A percentile compares a stretch with the other conserved stretches of the same genome.
These are phyloP conservation scores for Charanyca ferruginea DNA, from an alignment of 2,888 invertebrate species.

Conservation along the genomic window DNA sequence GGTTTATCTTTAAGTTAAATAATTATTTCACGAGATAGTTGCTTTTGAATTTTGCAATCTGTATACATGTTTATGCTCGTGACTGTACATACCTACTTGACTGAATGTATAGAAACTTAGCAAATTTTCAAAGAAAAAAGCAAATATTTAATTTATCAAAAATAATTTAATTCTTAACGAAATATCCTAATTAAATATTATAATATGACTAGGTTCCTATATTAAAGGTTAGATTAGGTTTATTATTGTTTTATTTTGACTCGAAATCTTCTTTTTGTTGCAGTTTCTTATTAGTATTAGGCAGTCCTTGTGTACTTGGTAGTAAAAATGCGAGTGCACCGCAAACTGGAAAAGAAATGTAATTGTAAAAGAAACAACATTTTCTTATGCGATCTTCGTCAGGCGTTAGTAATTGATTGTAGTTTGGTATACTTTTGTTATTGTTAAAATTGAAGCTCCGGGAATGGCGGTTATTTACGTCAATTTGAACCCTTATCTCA, in stretches of 20 bases:
- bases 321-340: conserved; percentile 72
- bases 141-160: not conserved
- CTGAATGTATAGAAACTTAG: too few relatives aligned
- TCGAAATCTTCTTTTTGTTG: conserved; percentile 19
- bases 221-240: not conserved
- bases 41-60: too few relatives aligned
- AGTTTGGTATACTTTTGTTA: too few relatives aligned
- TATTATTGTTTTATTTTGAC: conserved; percentile 38
- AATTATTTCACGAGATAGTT: too few relatives aligned
- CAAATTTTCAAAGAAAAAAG: too few relatives aligned
- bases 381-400: not conserved
- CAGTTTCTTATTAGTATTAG: conserved; percentile 35
- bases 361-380: not conserved
- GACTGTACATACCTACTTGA: too few relatives aligned
- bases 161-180: conserved; percentile 13
- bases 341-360: conserved; percentile 77
- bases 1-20: too few relatives aligned
- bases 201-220: not conserved
- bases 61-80: too few relatives aligned
- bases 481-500: too few relatives aligned
- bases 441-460: too few relatives aligned
- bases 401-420: not conserved
- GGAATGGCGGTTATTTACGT: too few relatives aligned
- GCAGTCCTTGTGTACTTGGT: conserved; percentile 62
- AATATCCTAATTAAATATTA: not conserved